phyloP scores from a whole-genome alignment of 2,888 invertebrate species.

The Tenthredo notha region DNA sequence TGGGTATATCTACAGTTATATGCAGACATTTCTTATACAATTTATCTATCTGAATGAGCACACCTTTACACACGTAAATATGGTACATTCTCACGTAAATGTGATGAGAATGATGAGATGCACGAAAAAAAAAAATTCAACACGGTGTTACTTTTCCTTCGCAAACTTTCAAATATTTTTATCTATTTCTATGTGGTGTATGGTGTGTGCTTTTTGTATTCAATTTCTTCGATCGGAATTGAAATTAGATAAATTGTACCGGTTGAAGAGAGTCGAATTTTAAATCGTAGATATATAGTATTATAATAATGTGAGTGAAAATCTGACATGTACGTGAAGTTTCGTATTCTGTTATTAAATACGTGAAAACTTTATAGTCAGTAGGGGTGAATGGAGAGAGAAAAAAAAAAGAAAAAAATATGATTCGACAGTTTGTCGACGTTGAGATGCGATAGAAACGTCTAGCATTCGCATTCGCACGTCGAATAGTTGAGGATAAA shows the following conservation, averaged over 20 bases:
- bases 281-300: neutral
- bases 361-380: neutral
- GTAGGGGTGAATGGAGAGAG: too few species aligned
- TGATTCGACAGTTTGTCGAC: slow-evolving; percentile 16
- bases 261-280: neutral
- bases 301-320: neutral
- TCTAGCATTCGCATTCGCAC: neutral
- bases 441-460: neutral
- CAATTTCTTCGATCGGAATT: neutral
- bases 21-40: neutral
- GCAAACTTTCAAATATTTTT: neutral
- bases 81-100: neutral
- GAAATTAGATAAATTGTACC: neutral
- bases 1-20: neutral
- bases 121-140: neutral
- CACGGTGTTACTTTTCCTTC: neutral
- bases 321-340: neutral
- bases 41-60: neutral
- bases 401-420: neutral
- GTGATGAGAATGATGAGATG: neutral
- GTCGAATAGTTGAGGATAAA: neutral
- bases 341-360: slow-evolving; percentile 2
- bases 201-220: neutral
- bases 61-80: neutral
- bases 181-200: neutral